phyloP scores from a whole-genome alignment of 1,140 invertebrate genomes.

The Proales similis region DNA sequence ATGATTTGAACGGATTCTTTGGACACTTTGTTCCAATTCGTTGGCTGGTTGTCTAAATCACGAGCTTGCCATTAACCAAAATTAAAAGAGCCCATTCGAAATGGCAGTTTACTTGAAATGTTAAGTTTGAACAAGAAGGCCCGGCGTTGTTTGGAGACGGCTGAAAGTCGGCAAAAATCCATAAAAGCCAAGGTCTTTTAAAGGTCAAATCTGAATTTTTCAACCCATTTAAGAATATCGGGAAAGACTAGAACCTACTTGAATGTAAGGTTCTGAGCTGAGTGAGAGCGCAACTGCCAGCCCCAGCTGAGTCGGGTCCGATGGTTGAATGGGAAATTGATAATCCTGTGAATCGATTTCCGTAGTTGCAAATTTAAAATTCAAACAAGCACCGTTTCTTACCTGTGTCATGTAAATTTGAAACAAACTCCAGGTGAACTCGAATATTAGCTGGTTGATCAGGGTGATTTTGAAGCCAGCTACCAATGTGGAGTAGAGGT shows the following conservation, averaged over 20 bases:
- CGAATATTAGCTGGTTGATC: no score
- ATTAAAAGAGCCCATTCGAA: no score
- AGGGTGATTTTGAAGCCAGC: no score
- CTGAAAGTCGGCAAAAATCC: constrained; percentile 5
- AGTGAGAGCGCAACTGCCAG: constrained; percentile 9
- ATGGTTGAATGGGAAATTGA: constrained; percentile 31
- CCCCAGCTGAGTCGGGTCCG: constrained; percentile 1
- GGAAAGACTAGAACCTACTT: neutral
- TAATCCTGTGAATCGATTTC: no score
- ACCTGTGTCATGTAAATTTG: constrained; percentile 36
- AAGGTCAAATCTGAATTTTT: no score
- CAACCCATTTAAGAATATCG: neutral
- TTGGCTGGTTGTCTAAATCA: constrained; percentile 2
- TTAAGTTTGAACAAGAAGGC: constrained; percentile 10
- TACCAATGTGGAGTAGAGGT: no score
- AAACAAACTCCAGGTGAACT: constrained; percentile 31
- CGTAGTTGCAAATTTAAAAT: neutral
- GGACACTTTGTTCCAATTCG: constrained; percentile 31
- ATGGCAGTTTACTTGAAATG: neutral
- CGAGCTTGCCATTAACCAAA: no score
- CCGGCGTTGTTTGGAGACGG: constrained; percentile 1
- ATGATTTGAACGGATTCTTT: constrained; percentile 32
- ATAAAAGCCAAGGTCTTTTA: constrained; percentile 20
- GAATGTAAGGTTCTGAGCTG: constrained; percentile 28
- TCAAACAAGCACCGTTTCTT: neutral